These are phyloP conservation scores for Artibeus lituratus DNA, from an alignment of 2,797 vertebrate genomes.

Conservation along the genomic window DNA sequence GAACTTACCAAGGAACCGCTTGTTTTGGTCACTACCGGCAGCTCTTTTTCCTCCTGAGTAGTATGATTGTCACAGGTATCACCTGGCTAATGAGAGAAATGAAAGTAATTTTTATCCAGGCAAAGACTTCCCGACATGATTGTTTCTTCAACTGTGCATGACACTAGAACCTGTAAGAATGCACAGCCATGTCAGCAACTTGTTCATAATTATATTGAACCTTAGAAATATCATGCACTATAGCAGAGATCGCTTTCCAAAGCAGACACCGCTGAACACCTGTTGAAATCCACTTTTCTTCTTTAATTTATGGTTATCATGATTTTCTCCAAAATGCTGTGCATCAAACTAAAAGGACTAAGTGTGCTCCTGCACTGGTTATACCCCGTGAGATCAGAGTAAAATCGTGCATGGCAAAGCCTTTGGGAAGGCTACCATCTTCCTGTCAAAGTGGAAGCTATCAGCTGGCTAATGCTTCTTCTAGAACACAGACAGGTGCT, in stretches of 20 bases:
- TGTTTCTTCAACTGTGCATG: neutral
- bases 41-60: slow-evolving; percentile 34
- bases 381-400: neutral
- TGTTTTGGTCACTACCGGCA: neutral
- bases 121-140: neutral
- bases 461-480: neutral
- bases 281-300: neutral
- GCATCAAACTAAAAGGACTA: neutral
- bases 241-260: neutral
- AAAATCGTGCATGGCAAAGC: neutral
- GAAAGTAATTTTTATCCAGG: neutral
- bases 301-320: neutral
- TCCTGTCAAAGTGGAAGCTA: neutral
- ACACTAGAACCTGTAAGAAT: neutral
- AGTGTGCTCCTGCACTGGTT: neutral
- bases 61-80: slow-evolving; percentile 24
- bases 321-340: neutral
- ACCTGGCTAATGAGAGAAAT: slow-evolving; percentile 51
- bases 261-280: neutral
- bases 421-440: neutral
- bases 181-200: neutral
- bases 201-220: neutral
- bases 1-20: slow-evolving; percentile 51
- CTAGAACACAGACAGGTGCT: neutral
- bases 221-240: neutral